Base-by-base conservation (phyloP, 2,888 invertebrate species). In the Rotaria macrura region DNA sequence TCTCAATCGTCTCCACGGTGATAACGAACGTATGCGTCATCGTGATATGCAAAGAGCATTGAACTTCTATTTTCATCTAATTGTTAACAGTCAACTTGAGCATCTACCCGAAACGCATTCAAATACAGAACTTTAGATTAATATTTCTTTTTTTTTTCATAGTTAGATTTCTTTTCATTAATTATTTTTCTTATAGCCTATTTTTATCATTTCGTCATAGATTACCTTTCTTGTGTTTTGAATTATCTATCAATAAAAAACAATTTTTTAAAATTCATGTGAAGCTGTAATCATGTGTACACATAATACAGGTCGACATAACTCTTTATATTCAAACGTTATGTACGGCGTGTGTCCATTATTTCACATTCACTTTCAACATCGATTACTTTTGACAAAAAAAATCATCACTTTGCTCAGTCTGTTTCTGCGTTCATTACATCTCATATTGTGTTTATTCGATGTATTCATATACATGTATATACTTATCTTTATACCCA, bases 1-100 rank as follows among this genome's bases (percentile, higher is more conserved):
- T 83, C 83, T 86, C 49, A 84, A 79, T 40, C 74, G 86, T 79
- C 43, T 79, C 12, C 79, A 79, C n/a, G 79, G 79, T 43, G 43
- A 43, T n/a, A 79, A 79, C 43, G 79, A 79, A 43, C 40, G 79
- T 14, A 79, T 79, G 17, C 23, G 12, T n/a, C 40, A 43, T 43
- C 34, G 0, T n/a, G 43, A 79, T 43, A 14, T 79, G 10, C 43
- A 79, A 43, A 23, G 79, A 20, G 40, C 25, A 10, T n/a, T 79
- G 4, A 79, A 79, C n/a, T 79, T 79, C 43, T 79, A 43, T 14
- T 79, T 43, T 79, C 79, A 79, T 79, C 43, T 79, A 12, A 79
- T 79, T 25, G 2, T 79, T 12, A 79, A 79, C 14, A 65, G 38
- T 65, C 65, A 65, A 65, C 65, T 65, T 20, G 65, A 14, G 5